Base-by-base conservation (phyloP, 1,140 invertebrate species). In the Caenorhabditis remanei region DNA sequence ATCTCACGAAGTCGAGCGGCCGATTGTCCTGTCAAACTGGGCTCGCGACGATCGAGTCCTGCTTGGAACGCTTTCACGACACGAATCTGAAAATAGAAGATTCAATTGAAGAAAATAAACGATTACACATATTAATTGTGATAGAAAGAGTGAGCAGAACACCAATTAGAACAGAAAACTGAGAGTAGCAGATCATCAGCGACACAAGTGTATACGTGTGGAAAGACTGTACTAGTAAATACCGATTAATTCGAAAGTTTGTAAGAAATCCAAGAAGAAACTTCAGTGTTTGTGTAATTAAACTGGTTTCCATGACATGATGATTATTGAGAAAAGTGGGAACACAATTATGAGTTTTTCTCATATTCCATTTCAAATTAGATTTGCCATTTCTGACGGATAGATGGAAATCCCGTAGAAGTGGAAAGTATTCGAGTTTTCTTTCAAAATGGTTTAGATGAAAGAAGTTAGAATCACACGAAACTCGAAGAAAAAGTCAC, bases 31-130 rank as follows among this genome's bases (percentile, higher is more conserved):
- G 91, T 91, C 67, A 92, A 84, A 58, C 91, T 91, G 21, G 91
- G 91, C 82, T 92, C 91, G 6, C 92, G 87, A 40, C 91, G 82
- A 67, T 92, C 91, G 55, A 92, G 85, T 19, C 91, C 91, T 2
- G 82, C 83, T 84, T 93, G 91, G 86, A 92, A 92, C 19, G 91
- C 91, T 75, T 92, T 90, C 24, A 92, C 90, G 53, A 92, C 92
- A 48, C 92, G 90, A 87, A 93, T 92, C 92, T 92, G 88, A 87
- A 92, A 87, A 55, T 6, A 32, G 40, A 50, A 24, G 16, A 24
- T 46, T 56, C 53, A n/a, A 65, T 84, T 79, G 55, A 53, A 21
- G 16, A 84, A 84, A 53, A 32, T n/a, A 85, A 53, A 67, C 16
- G 16, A 79, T 41, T 63, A 32, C 56, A 58, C 53, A 83, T 40